Percentiles rank a stretch among this genome's conserved stretches.
Evolutionary conservation across 2,888 invertebrate genomes (phyloP).

Genomic region (Tachina grossa): DNA sequence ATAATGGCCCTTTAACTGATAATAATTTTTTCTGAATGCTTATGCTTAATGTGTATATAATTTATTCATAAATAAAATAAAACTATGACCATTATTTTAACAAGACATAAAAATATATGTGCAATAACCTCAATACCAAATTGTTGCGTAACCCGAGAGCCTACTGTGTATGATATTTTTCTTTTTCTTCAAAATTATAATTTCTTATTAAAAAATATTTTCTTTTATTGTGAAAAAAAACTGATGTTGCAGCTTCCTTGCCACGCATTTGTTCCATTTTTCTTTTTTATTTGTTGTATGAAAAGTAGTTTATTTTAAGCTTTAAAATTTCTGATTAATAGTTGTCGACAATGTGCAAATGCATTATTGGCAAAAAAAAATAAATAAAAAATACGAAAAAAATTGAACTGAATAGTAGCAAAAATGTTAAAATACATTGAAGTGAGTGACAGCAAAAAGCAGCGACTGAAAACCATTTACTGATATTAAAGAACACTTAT

Average conservation of each 20-base stretch:
- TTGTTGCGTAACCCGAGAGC: too few relatives aligned
- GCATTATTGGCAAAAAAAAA: not conserved
- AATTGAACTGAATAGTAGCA: not conserved
- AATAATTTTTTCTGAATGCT: too few relatives aligned
- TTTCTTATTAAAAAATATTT: not conserved
- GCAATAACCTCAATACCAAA: too few relatives aligned
- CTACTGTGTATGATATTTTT: too few relatives aligned
- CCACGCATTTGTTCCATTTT: too few relatives aligned
- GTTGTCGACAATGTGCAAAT: constrained; percentile 7
- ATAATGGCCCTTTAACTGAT: too few relatives aligned
- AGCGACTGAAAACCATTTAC: constrained; percentile 10
- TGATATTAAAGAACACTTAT: not conserved
- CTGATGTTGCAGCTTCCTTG: not conserved
- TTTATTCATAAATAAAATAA: too few relatives aligned
- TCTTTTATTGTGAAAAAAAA: not conserved
- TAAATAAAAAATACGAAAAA: not conserved
- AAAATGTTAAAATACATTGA: constrained; percentile 6
- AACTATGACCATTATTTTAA: too few relatives aligned
- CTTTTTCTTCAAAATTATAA: too few relatives aligned
- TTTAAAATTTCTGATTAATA: constrained; percentile 4
- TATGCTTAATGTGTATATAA: too few relatives aligned
- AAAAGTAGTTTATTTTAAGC: not conserved
- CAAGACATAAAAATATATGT: too few relatives aligned
- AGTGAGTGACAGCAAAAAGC: not conserved
- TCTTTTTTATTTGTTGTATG: too few relatives aligned